A percentile compares a stretch with the other conserved stretches of the same genome.
Conservation (phyloP, 2,797 vertebrate species). For the Cryptoblepharus egeriae region DNA sequence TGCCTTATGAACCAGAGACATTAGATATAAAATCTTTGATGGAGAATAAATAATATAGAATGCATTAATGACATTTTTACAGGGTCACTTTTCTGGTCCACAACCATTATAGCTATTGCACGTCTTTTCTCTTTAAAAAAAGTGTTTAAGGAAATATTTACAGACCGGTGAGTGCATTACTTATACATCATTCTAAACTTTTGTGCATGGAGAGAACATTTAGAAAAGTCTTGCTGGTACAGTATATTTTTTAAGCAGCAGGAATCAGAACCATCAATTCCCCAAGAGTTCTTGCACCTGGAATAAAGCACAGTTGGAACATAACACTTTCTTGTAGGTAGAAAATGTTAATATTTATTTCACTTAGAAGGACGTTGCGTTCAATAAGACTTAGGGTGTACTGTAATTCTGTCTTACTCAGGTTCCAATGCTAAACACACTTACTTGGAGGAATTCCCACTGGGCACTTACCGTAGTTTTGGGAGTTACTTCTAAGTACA, state of each 20-base stretch:
- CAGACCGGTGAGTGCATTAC: not conserved
- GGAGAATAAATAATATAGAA: constrained; percentile 60
- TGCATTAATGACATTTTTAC: constrained; percentile 53
- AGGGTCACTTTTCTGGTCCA: constrained; percentile 47
- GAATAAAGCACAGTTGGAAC: too few relatives aligned
- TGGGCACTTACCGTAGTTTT: too few relatives aligned
- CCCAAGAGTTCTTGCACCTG: too few relatives aligned
- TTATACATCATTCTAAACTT: not conserved
- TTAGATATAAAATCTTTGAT: constrained; percentile 44
- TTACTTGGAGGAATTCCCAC: too few relatives aligned
- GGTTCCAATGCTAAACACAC: too few relatives aligned
- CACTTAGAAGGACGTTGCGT: too few relatives aligned
- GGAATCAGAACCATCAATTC: too few relatives aligned
- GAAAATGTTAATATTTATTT: too few relatives aligned
- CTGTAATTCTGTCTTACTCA: too few relatives aligned
- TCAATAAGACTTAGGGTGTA: too few relatives aligned
- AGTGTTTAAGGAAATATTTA: constrained; percentile 33
- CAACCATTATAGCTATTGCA: constrained; percentile 42
- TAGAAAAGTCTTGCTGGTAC: not conserved
- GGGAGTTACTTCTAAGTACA: too few relatives aligned
- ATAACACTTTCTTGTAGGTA: too few relatives aligned
- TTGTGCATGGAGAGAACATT: constrained; percentile 21
- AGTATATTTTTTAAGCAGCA: not conserved
- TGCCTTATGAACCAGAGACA: constrained; percentile 45
- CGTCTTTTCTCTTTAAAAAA: constrained; percentile 39